Evolutionary conservation across 2,113 vertebrate genomes (phyloP).

Genomic region (Hassar affinis): DNA sequence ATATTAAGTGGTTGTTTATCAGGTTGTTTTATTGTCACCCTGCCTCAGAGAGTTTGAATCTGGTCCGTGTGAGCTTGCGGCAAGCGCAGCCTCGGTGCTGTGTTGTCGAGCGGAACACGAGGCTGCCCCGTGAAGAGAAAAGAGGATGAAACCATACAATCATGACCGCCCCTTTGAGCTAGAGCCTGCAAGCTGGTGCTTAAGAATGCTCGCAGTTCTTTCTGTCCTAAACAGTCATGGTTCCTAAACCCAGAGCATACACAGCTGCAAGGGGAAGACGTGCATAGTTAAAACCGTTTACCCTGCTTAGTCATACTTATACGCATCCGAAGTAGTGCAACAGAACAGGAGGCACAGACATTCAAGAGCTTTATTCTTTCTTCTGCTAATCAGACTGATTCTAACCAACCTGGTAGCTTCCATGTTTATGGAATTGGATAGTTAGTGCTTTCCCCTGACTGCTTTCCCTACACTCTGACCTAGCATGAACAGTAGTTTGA

Average conservation of each 20-base stretch:
- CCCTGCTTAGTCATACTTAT: neutral
- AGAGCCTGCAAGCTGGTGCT: neutral
- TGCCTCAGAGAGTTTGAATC: neutral
- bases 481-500: neutral
- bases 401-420: neutral
- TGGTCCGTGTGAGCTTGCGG: neutral
- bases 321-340: neutral
- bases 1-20: constrained; percentile 19
- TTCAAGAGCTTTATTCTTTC: neutral
- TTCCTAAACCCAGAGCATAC: neutral
- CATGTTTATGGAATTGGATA: neutral
- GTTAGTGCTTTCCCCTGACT: neutral
- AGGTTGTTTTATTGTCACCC: neutral
- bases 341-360: neutral
- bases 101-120: constrained; percentile 6
- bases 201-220: neutral
- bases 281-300: neutral
- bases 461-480: neutral
- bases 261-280: neutral
- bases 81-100: neutral
- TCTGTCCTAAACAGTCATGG: neutral
- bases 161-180: neutral
- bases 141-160: constrained; percentile 19
- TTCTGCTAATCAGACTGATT: neutral
- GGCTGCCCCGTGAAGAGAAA: neutral